Conservation (phyloP, 2,888 invertebrate genomes). For the Noctua janthina region DNA sequence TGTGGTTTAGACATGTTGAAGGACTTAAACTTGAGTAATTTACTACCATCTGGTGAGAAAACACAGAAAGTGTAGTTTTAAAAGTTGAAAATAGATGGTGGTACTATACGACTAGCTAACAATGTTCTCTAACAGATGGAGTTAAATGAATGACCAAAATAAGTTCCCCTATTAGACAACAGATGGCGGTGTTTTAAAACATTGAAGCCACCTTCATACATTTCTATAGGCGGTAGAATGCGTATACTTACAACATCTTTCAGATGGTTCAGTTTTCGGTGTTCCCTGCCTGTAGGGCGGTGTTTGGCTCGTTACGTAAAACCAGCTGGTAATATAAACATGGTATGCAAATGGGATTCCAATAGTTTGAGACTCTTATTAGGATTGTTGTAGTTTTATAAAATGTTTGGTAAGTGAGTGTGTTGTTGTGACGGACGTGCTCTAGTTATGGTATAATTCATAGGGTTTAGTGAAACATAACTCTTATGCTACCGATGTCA, state of each 20-base stretch:
- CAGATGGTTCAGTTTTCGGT: constrained; percentile 86
- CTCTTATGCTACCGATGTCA: constrained; percentile 76
- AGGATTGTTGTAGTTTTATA: constrained; percentile 17
- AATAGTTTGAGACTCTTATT: constrained; percentile 29
- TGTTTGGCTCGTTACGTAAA: constrained; percentile 86
- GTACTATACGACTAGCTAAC: not conserved
- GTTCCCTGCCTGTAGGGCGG: constrained; percentile 85
- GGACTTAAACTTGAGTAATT: not conserved
- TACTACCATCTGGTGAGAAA: constrained; percentile 17
- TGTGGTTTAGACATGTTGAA: not conserved
- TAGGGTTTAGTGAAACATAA: constrained; percentile 75
- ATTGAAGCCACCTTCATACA: not conserved
- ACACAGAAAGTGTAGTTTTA: not conserved
- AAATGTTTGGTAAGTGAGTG: constrained; percentile 19
- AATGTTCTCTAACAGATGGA: constrained; percentile 18
- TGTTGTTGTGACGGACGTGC: constrained; percentile 30
- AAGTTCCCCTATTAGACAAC: constrained; percentile 72
- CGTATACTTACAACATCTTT: constrained; percentile 75
- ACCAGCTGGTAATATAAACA: constrained; percentile 83
- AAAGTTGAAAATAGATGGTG: not conserved
- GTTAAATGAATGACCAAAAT: not conserved
- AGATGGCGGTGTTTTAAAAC: constrained; percentile 68
- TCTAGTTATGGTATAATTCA: constrained; percentile 57
- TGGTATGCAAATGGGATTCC: constrained; percentile 57
- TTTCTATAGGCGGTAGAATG: constrained; percentile 47